Conservation (phyloP, 1,140 invertebrate species). For the Hycleus phaleratus region DNA sequence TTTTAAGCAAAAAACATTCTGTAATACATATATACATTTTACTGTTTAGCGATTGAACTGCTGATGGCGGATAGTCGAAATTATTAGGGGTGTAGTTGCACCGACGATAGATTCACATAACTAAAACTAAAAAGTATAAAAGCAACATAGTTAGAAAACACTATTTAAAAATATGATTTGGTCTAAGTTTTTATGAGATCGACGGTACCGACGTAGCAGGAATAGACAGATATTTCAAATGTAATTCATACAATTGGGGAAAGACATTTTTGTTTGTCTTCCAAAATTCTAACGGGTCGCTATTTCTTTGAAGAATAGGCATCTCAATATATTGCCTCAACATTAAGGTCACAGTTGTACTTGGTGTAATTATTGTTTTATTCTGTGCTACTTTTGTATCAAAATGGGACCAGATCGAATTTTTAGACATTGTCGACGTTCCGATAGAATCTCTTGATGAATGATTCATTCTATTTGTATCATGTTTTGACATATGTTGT, state of each 20-base stretch:
- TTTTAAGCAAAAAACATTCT: too few species aligned
- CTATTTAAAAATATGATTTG: slow-evolving; percentile 24
- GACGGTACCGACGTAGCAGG: slow-evolving; percentile 29
- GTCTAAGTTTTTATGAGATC: slow-evolving; percentile 21
- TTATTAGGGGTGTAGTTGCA: too few species aligned
- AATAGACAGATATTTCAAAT: slow-evolving; percentile 27
- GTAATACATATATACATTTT: too few species aligned
- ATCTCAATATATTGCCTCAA: slow-evolving; percentile 29
- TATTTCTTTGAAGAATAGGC: slow-evolving; percentile 18
- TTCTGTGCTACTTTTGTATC: slow-evolving; percentile 15
- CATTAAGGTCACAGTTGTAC: slow-evolving; percentile 12
- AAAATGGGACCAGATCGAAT: slow-evolving; percentile 18
- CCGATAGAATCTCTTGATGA: neutral
- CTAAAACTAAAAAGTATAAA: neutral
- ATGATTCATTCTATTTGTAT: neutral
- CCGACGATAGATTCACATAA: too few species aligned
- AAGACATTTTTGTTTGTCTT: slow-evolving; percentile 19
- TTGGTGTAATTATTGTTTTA: slow-evolving; percentile 3
- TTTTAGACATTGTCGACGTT: too few species aligned
- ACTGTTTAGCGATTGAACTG: too few species aligned
- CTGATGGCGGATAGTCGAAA: too few species aligned
- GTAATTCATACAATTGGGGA: slow-evolving; percentile 24
- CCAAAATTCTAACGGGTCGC: slow-evolving; percentile 29
- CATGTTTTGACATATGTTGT: neutral
- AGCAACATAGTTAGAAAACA: neutral